Evolutionary conservation across 2,113 vertebrate species (phyloP).

Genomic region (Sardina pilchardus): DNA sequence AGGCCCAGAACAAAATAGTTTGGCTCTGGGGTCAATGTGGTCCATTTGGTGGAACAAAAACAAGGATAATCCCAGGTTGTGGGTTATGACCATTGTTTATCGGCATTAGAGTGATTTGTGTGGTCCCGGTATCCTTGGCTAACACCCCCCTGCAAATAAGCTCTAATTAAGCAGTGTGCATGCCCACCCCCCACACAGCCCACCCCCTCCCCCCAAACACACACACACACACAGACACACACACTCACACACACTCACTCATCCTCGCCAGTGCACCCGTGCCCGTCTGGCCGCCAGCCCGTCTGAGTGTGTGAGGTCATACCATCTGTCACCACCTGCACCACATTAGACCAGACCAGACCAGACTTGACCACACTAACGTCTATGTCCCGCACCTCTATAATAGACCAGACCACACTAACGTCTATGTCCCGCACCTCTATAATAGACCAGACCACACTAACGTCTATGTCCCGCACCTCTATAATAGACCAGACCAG

Average conservation of each 20-base stretch:
- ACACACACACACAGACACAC: slow-evolving; percentile 29
- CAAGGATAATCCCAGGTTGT: slow-evolving; percentile 17
- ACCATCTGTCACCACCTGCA: slow-evolving; percentile 15
- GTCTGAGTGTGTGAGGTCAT: background rate
- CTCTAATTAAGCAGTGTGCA: slow-evolving; percentile 57
- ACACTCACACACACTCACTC: slow-evolving; percentile 33
- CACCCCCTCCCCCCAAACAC: background rate
- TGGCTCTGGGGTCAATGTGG: background rate
- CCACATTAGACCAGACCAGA: background rate
- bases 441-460: background rate
- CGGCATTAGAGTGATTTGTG: slow-evolving; percentile 37
- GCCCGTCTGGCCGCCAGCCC: background rate
- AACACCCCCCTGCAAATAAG: slow-evolving; percentile 53
- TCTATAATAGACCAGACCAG: background rate
- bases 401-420: background rate
- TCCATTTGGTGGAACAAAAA: background rate
- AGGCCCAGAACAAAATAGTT: background rate
- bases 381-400: background rate
- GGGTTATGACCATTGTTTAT: slow-evolving; percentile 29
- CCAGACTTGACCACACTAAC: background rate
- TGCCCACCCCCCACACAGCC: background rate
- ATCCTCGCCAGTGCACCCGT: background rate
- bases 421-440: background rate
- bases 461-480: background rate
- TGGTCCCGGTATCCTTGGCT: slow-evolving; percentile 26